Percentiles rank a stretch among this genome's conserved stretches.
These are phyloP conservation scores for Drosophila macrothrix DNA, from an alignment of 2,888 invertebrate genomes.

Conservation along the genomic window DNA sequence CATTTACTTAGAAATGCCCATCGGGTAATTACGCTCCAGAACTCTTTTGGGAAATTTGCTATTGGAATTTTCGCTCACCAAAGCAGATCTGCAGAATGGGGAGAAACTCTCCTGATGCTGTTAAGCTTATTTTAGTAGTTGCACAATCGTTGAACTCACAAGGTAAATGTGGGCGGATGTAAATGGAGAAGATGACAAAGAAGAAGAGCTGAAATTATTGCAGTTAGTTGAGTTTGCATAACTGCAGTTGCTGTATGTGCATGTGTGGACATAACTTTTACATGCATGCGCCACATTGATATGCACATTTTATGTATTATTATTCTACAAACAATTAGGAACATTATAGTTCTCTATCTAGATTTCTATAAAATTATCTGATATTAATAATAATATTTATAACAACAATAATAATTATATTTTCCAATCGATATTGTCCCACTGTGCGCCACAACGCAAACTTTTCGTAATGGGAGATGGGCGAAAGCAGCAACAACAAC, in stretches of 20 bases:
- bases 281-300: neutral
- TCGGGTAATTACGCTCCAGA: neutral
- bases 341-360: too few relatives aligned
- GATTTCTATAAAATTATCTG: neutral
- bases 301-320: neutral
- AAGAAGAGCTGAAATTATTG: neutral
- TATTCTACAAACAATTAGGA: too few relatives aligned
- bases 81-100: neutral
- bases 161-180: accelerated
- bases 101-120: neutral
- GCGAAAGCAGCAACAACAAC: neutral
- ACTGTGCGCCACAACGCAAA: slow-evolving; percentile 44
- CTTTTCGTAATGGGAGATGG: slow-evolving; percentile 50
- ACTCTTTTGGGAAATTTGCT: neutral
- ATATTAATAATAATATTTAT: neutral
- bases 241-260: too few relatives aligned
- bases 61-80: neutral
- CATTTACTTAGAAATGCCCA: neutral
- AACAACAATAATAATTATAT: neutral
- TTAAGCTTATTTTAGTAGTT: neutral
- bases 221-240: neutral
- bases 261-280: too few relatives aligned
- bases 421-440: neutral
- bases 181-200: neutral
- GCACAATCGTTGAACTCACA: neutral